Conservation (phyloP, 2,888 invertebrate genomes). For the Cryptocephalus primarius region DNA sequence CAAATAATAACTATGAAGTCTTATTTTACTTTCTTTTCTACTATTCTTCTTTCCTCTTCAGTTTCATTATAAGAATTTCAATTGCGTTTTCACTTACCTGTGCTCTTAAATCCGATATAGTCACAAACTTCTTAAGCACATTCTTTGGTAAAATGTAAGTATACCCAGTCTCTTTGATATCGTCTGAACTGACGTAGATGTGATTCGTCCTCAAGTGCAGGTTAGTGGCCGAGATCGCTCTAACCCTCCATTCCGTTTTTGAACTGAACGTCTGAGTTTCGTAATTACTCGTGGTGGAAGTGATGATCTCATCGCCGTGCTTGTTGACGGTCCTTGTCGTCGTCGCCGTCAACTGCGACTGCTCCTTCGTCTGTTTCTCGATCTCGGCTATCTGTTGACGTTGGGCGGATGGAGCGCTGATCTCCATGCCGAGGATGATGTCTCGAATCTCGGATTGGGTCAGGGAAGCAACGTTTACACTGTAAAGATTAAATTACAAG, state of each 20-base stretch:
- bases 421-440: slow-evolving; percentile 99
- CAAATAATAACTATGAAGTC: too few relatives aligned
- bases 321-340: slow-evolving; percentile 98
- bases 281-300: slow-evolving; percentile 97
- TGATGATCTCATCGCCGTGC: slow-evolving; percentile 98
- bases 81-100: too few relatives aligned
- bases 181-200: slow-evolving; percentile 98
- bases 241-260: slow-evolving; percentile 97
- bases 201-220: slow-evolving; percentile 95
- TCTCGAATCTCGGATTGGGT: slow-evolving; percentile 99
- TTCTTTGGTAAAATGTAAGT: slow-evolving; percentile 93
- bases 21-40: too few relatives aligned
- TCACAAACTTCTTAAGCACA: slow-evolving; percentile 96
- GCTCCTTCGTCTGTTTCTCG: slow-evolving; percentile 99
- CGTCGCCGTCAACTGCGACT: slow-evolving; percentile 95
- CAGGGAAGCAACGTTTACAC: slow-evolving; percentile 95
- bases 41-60: too few relatives aligned
- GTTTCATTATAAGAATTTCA: too few relatives aligned
- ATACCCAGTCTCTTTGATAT: slow-evolving; percentile 98
- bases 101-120: slow-evolving; percentile 94
- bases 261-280: slow-evolving; percentile 97
- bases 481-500: slow-evolving; percentile 33
- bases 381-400: slow-evolving; percentile 99
- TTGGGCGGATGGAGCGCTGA: slow-evolving; percentile 97
- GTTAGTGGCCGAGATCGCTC: slow-evolving; percentile 97